Conservation (phyloP, 2,797 vertebrate genomes). For the Nasua narica region DNA sequence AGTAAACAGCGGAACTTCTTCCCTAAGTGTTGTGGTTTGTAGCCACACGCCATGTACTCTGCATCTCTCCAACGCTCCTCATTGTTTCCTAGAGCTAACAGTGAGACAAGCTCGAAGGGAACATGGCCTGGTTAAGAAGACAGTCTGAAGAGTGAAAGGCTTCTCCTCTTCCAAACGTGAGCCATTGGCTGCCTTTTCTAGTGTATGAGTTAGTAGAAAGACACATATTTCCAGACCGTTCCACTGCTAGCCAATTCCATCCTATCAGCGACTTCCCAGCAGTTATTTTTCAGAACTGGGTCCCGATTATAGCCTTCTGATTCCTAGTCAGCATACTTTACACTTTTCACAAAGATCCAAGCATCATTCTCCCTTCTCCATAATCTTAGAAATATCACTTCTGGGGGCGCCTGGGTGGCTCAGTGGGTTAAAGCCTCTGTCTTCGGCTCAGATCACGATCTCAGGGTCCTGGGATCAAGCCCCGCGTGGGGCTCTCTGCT, state of each 20-base stretch:
- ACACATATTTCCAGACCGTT: not conserved
- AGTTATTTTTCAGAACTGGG: not conserved
- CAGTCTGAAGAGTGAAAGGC: not conserved
- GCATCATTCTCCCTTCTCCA: not conserved
- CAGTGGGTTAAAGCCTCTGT: too few species aligned
- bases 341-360: not conserved
- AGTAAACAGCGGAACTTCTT: not conserved
- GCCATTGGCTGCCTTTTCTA: not conserved
- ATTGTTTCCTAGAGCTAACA: not conserved
- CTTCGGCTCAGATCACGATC: too few species aligned
- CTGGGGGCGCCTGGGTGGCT: too few species aligned
- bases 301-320: not conserved
- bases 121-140: not conserved
- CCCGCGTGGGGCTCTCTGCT: too few species aligned
- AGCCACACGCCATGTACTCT: slow-evolving; percentile 33
- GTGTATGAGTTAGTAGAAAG: not conserved
- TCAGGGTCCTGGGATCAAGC: too few species aligned
- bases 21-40: slow-evolving; percentile 40
- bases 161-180: not conserved
- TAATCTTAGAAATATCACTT: not conserved
- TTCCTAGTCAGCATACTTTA: not conserved
- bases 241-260: not conserved
- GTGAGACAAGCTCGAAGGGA: not conserved
- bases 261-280: not conserved
- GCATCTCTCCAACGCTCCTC: not conserved